Conservation (phyloP, 2,113 vertebrate genomes). For the Zosterops japonicus region DNA sequence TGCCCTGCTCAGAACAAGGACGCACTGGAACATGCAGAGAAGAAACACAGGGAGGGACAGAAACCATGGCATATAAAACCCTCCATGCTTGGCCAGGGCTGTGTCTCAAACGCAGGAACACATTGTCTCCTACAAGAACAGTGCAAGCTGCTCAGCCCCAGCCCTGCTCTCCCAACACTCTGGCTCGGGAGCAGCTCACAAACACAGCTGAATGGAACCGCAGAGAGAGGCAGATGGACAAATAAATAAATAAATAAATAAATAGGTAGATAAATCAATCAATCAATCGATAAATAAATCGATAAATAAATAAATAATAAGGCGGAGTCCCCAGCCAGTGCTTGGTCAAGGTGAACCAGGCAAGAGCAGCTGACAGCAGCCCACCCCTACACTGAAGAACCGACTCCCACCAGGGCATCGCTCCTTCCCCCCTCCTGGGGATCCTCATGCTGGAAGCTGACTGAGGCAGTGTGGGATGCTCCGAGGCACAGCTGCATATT, state of each 20-base stretch:
- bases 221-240: neutral
- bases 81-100: neutral
- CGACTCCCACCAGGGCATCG: fast-evolving
- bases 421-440: neutral
- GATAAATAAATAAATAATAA: slow-evolving; percentile 71
- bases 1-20: slow-evolving; percentile 38
- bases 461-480: slow-evolving; percentile 47
- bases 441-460: neutral
- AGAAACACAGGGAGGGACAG: neutral
- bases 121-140: slow-evolving; percentile 15
- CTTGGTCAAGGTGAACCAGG: neutral
- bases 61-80: neutral
- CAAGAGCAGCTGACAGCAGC: neutral
- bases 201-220: neutral
- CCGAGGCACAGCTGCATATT: slow-evolving; percentile 71
- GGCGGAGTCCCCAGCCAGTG: slow-evolving; percentile 67
- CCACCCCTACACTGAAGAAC: neutral
- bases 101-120: slow-evolving; percentile 6
- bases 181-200: neutral
- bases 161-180: neutral
- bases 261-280: neutral
- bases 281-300: neutral
- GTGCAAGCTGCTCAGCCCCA: slow-evolving; percentile 4
- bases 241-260: neutral
- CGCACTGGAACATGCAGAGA: slow-evolving; percentile 70